Evolutionary conservation across 2,113 vertebrate genomes (phyloP).

Genomic region (Lathamus discolor): DNA sequence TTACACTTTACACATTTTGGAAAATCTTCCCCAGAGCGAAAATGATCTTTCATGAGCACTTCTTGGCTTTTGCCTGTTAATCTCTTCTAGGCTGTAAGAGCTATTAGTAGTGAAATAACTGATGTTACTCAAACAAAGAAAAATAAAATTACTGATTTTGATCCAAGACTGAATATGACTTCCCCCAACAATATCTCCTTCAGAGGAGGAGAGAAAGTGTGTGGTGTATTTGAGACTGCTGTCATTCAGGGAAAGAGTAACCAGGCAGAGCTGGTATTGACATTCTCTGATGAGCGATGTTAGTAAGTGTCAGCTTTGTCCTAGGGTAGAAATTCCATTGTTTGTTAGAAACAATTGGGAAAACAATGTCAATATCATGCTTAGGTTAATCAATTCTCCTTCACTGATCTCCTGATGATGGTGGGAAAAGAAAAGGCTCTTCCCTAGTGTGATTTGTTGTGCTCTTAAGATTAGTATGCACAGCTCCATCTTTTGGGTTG

Average conservation of each 20-base stretch:
- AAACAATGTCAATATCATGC: background rate
- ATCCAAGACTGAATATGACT: background rate
- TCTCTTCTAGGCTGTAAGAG: background rate
- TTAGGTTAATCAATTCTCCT: background rate
- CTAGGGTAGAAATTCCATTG: background rate
- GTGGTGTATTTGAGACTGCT: background rate
- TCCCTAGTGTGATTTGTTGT: background rate
- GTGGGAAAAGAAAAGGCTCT: background rate
- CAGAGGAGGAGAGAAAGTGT: background rate
- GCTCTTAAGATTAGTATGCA: background rate
- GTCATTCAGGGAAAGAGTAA: accelerated
- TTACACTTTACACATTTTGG: background rate
- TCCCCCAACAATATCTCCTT: background rate
- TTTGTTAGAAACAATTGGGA: background rate
- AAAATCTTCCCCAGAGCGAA: background rate
- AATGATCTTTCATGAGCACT: background rate
- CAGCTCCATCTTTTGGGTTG: background rate
- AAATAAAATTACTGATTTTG: background rate
- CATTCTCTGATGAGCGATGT: accelerated
- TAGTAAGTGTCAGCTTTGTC: background rate
- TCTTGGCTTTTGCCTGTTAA: background rate
- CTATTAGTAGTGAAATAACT: background rate
- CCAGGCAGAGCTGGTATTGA: background rate
- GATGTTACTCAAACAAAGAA: background rate
- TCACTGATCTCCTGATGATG: background rate